Percentiles rank a stretch among this genome's conserved stretches.
Conservation (phyloP, 1,140 invertebrate species). For the Elymnias hypermnestra region DNA sequence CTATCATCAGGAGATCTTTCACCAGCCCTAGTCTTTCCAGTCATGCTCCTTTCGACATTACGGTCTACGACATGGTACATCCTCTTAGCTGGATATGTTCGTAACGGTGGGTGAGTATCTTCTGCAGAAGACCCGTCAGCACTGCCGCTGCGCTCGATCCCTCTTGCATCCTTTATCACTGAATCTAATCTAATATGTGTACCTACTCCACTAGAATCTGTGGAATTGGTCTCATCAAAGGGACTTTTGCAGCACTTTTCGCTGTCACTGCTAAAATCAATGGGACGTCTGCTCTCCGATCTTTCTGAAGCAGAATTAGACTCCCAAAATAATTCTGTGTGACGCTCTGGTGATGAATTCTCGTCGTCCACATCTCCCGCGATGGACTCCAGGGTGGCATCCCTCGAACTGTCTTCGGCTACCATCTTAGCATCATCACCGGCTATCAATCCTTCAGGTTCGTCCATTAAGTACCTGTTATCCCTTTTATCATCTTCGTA, state of each 20-base stretch:
- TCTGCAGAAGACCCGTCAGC: constrained; percentile 44
- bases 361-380: constrained; percentile 51
- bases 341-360: constrained; percentile 59
- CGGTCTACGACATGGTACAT: constrained; percentile 29
- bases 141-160: constrained; percentile 35
- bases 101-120: constrained; percentile 43
- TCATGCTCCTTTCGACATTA: constrained; percentile 40
- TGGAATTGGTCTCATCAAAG: constrained; percentile 66
- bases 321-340: constrained; percentile 69
- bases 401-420: constrained; percentile 53
- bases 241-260: constrained; percentile 73
- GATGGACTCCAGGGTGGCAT: constrained; percentile 50
- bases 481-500: constrained; percentile 54
- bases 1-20: constrained; percentile 40
- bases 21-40: constrained; percentile 56
- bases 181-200: constrained; percentile 61
- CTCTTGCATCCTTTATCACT: constrained; percentile 64
- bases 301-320: constrained; percentile 59
- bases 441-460: constrained; percentile 42
- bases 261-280: constrained; percentile 70
- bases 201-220: constrained; percentile 60
- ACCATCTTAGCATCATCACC: constrained; percentile 59
- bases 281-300: constrained; percentile 45
- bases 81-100: constrained; percentile 50
- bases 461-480: constrained; percentile 42